Base-by-base conservation (phyloP, 2,797 vertebrate species). In the Bovichtus diacanthus region DNA sequence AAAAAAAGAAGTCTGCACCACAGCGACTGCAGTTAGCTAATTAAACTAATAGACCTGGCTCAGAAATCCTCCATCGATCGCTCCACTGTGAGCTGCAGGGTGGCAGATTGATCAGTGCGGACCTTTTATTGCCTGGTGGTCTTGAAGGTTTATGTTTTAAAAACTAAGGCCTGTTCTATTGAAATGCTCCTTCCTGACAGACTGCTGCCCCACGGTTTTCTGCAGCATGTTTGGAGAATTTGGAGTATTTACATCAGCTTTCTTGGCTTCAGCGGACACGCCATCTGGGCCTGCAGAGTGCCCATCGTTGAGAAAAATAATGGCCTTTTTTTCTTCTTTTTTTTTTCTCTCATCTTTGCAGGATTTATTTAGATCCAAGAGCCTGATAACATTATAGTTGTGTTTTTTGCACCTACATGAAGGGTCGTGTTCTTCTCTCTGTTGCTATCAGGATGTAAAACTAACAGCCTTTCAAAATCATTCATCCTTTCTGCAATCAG, bases 201-300 rank as follows among this genome's bases (percentile, higher is more conserved):
- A 4, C 41, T 9, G 61, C 25, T 6, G 51, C 27, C 50, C 18
- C 27, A 2, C 4, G 68, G 47, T 46, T 50, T n/a, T 68, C 50
- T 29, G 66, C 60, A 21, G 63, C 70, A 16, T 36, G 38, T 53
- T 78, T 44, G 76, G 27, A 44, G 44, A 44, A 23, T 36, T 41
- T 50, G 13, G 66, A 47, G 55, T 56, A 18, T 80, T 81, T 69
- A 47, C 71, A 64, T 75, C 39, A 66, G 66, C 58, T 56, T 19
- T 55, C 66, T 84, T 79, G 81, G 72, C 85, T 65, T 31, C 53
- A 6, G 31, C 62, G 18, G 63, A 10, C 43, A 5, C 4, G 29
- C 86, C 86, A 85, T 90, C 88, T 90, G 85, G 70, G 19, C 78
- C 71, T 21, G 77, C 60, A 49, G 82, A 4, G 74, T 50, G 34